Evolutionary conservation across 2,113 vertebrate genomes (phyloP).

Genomic region (Catharus fuscescens): DNA sequence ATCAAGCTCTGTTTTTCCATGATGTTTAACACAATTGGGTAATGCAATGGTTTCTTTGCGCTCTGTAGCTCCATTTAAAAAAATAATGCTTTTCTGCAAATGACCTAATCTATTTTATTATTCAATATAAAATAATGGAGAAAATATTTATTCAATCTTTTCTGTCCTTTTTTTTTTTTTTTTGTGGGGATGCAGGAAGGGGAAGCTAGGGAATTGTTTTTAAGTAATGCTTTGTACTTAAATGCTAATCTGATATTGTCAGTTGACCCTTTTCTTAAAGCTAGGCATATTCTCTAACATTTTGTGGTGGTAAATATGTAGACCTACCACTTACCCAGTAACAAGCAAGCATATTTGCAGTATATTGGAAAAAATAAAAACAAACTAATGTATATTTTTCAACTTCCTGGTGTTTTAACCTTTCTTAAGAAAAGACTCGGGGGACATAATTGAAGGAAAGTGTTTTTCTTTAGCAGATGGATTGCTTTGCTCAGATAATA

Average conservation of each 20-base stretch:
- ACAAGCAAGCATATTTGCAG: constrained; percentile 18
- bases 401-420: constrained; percentile 70
- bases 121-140: background rate
- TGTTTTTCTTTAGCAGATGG: constrained; percentile 77
- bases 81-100: background rate
- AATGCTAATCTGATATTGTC: background rate
- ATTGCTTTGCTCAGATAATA: constrained; percentile 76
- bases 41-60: background rate
- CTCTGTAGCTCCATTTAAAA: background rate
- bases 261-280: constrained; percentile 26
- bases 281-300: background rate
- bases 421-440: constrained; percentile 70
- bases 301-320: constrained; percentile 38
- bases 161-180: background rate
- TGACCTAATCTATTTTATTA: background rate
- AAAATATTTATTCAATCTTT: constrained; percentile 19
- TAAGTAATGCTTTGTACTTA: constrained; percentile 47
- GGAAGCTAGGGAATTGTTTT: background rate
- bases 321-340: background rate
- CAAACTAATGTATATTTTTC: constrained; percentile 70
- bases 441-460: constrained; percentile 75
- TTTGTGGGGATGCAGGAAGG: rapidly evolving
- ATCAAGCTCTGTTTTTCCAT: constrained; percentile 47
- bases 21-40: constrained; percentile 58
- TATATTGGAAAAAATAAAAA: constrained; percentile 68